Base-by-base conservation (phyloP, 2,797 vertebrate species). In the Pseudocheirus occidentalis region DNA sequence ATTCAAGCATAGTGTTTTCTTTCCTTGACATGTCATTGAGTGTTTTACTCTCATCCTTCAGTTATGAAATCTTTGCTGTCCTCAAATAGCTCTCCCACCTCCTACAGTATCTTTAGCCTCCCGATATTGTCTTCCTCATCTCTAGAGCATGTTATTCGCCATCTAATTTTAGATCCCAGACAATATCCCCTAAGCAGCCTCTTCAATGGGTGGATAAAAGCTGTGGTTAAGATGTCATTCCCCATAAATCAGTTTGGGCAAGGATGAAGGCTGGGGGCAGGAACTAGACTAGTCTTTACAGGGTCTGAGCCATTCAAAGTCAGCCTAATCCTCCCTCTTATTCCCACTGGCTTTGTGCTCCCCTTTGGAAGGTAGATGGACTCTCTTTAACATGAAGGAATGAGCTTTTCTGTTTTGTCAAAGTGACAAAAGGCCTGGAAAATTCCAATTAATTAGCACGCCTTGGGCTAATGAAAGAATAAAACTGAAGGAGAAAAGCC, bases 391-490 rank as follows among this genome's bases (percentile, higher is more conserved):
- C 94, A 96, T 96, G 97, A 98, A 93, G 92, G 96, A 98, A 97
- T 95, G 95, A 98, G 93, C 21, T 96, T 97, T 96, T 90, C 58
- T 93, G 90, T 94, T 98, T 98, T 97, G 93, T 98, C 93, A 95
- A 59, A 96, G 56, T 92, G 93, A 97, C 97, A 98, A 98, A 98
- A 98, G 98, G 96, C 89, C 94, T 98, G 96, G 97, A 97, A 98
- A 98, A 98, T 98, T 98, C 97, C 1, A 53, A 98, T 98, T 99
- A 98, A 98, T 98, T 98, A 98, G 97, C 96, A 98, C 89, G 95
- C 95, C 96, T 98, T 97, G 93, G 93, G 90, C 95, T 98, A 98
- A 98, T 98, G 97, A 98, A 98, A 98, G 97, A 98, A 98, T 97
- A 95, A 98, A 97, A 97, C 95, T 87, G 93, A 98, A 98, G 98